phyloP scores from a whole-genome alignment of 2,797 vertebrate genomes.

The Mionectes olivaceus region DNA sequence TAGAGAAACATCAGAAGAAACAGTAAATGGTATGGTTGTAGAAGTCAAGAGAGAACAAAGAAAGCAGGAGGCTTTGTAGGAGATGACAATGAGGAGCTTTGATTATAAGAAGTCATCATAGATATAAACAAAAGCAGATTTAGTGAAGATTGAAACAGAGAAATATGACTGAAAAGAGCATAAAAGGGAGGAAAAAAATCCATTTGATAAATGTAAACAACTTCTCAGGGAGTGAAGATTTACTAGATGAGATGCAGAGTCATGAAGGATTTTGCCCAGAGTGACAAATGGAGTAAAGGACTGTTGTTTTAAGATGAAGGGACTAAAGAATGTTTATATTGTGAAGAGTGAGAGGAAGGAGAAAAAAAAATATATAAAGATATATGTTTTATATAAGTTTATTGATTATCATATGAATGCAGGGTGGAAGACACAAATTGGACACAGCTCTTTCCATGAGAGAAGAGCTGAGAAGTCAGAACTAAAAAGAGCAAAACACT shows the following conservation, averaged over 20 bases:
- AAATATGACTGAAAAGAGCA: neutral
- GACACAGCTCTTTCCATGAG: neutral
- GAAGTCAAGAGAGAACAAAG: neutral
- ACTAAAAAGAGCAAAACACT: neutral
- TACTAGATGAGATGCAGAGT: neutral
- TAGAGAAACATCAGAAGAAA: neutral
- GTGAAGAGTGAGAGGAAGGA: neutral
- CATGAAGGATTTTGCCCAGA: neutral
- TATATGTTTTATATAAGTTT: neutral
- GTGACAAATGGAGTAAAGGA: neutral
- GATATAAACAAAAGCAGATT: neutral
- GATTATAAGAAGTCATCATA: neutral
- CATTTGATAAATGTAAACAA: neutral
- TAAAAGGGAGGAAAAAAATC: neutral
- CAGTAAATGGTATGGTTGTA: neutral
- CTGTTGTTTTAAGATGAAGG: neutral
- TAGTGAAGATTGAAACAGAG: neutral
- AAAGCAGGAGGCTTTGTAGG: neutral
- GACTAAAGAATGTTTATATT: neutral
- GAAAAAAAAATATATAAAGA: neutral
- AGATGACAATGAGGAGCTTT: neutral
- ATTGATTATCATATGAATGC: neutral
- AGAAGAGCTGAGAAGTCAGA: neutral
- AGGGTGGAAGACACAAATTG: neutral
- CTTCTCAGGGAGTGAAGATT: neutral